Percentiles rank a stretch among this genome's conserved stretches.
Evolutionary conservation across 2,797 vertebrate genomes (phyloP).

Genomic region (Bufotes viridis): DNA sequence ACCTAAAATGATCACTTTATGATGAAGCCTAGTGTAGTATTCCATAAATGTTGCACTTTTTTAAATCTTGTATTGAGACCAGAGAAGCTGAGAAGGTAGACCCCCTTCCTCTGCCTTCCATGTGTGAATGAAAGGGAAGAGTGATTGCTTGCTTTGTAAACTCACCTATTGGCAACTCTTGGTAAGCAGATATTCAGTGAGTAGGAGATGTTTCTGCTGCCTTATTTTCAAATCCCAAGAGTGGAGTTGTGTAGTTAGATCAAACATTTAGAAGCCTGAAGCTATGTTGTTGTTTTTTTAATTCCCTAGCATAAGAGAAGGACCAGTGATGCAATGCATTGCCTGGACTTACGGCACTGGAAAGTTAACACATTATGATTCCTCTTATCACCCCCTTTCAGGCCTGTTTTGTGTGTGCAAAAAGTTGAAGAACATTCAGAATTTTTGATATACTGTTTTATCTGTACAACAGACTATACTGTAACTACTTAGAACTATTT

Average conservation of each 20-base stretch:
- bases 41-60: slow-evolving; percentile 63
- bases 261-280: slow-evolving; percentile 67
- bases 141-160: slow-evolving; percentile 51
- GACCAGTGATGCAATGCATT: slow-evolving; percentile 49
- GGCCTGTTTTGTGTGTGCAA: slow-evolving; percentile 60
- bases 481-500: slow-evolving; percentile 7
- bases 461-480: slow-evolving; percentile 13
- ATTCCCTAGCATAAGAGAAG: slow-evolving; percentile 43
- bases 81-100: slow-evolving; percentile 46
- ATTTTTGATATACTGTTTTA: slow-evolving; percentile 49
- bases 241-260: slow-evolving; percentile 68
- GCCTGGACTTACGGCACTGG: slow-evolving; percentile 40
- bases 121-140: slow-evolving; percentile 59
- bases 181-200: slow-evolving; percentile 69
- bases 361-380: slow-evolving; percentile 66
- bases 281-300: slow-evolving; percentile 70
- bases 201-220: slow-evolving; percentile 59
- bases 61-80: slow-evolving; percentile 62
- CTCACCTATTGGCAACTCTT: slow-evolving; percentile 63
- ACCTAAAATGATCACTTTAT: slow-evolving; percentile 57
- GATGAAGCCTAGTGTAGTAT: slow-evolving; percentile 61
- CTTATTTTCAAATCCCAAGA: slow-evolving; percentile 66
- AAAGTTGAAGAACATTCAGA: slow-evolving; percentile 60
- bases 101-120: slow-evolving; percentile 39
- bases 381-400: slow-evolving; percentile 56